Evolutionary conservation across 2,113 vertebrate species (phyloP).

Genomic region (Carollia perspicillata): DNA sequence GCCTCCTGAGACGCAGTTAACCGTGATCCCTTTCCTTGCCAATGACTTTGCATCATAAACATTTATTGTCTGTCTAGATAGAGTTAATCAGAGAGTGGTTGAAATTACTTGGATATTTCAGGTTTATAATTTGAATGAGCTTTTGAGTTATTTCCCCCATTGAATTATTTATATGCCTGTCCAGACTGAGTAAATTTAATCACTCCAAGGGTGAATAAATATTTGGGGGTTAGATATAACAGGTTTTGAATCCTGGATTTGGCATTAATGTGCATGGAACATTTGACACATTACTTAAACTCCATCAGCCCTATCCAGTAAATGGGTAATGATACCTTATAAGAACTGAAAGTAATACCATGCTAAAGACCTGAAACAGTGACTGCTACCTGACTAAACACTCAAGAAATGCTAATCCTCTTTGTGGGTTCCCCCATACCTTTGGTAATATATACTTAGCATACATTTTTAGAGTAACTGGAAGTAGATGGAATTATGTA

Average conservation of each 20-base stretch:
- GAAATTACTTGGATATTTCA: slow-evolving; percentile 7
- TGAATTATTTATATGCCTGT: neutral
- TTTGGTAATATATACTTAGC: neutral
- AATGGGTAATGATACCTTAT: neutral
- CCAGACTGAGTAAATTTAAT: neutral
- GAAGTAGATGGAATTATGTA: neutral
- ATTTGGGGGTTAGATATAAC: neutral
- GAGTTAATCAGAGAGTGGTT: neutral
- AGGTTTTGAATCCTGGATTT: neutral
- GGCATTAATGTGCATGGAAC: neutral
- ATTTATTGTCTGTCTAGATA: neutral
- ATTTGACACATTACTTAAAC: neutral
- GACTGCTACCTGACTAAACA: neutral
- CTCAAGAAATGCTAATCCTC: neutral
- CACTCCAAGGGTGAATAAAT: neutral
- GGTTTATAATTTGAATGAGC: neutral
- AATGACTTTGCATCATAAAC: slow-evolving; percentile 19
- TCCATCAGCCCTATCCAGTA: neutral
- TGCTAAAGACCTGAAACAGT: neutral
- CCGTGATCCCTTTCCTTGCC: neutral
- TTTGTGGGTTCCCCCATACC: neutral
- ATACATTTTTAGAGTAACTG: neutral
- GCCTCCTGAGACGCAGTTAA: neutral
- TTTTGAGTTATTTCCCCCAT: neutral
- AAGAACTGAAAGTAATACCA: neutral